Evolutionary conservation across 53 echinoderm and acorn worm species (phyloP).

Genomic region (Holothuria leucospilota): DNA sequence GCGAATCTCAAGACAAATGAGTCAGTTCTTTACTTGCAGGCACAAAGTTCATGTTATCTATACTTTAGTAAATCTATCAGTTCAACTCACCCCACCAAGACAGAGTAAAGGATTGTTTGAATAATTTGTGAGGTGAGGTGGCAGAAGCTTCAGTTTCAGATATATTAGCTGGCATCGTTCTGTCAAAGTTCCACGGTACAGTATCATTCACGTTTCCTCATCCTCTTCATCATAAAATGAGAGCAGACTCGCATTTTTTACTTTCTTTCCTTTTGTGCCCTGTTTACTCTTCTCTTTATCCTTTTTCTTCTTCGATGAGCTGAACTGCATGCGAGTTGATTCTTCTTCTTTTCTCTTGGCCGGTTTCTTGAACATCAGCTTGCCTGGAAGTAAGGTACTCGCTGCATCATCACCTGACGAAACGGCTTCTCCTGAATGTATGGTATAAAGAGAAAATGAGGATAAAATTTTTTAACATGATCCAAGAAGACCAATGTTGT

Average conservation of each 20-base stretch:
- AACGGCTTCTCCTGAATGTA: constrained; percentile 18
- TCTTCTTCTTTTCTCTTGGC: constrained; percentile 74
- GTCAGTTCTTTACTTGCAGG: too few relatives aligned
- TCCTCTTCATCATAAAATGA: constrained; percentile 94
- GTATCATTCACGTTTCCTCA: constrained; percentile 26
- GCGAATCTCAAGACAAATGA: too few relatives aligned
- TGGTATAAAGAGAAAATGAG: background rate
- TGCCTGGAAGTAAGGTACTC: constrained; percentile 55
- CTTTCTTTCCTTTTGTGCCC: constrained; percentile 66
- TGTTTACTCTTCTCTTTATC: constrained; percentile 51
- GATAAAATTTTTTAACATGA: background rate
- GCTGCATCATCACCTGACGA: constrained; percentile 36
- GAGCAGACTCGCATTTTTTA: constrained; percentile 85
- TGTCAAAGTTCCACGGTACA: too few relatives aligned
- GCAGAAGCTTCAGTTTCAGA: too few relatives aligned
- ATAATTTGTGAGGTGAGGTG: too few relatives aligned
- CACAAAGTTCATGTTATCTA: too few relatives aligned
- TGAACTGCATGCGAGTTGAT: constrained; percentile 64
- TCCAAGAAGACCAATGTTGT: background rate
- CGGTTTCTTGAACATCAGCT: constrained; percentile 86
- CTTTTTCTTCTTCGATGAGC: constrained; percentile 82
- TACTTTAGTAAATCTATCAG: too few relatives aligned
- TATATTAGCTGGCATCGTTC: too few relatives aligned
- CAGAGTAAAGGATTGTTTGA: too few relatives aligned
- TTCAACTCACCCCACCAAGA: too few relatives aligned